Evolutionary conservation across 2,888 invertebrate genomes (phyloP), one percentile per base, ranked within the genome.

Genomic region (Xylophagus ater): DNA sequence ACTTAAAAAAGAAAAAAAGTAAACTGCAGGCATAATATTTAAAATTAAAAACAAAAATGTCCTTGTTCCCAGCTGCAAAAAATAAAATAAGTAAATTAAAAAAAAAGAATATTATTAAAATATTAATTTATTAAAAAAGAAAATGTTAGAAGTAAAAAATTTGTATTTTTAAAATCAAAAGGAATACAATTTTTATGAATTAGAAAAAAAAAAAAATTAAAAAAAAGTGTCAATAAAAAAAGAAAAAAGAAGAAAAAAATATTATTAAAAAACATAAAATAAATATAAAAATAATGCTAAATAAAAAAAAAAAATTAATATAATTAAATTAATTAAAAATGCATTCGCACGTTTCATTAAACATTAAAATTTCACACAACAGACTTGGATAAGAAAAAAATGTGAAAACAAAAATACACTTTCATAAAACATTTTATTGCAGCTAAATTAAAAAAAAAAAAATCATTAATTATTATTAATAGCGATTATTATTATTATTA

Each of bases 401-500:
- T n/a, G n/a, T n/a, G n/a, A n/a, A n/a, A n/a, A n/a, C n/a, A n/a
- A n/a, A n/a, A n/a, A n/a, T n/a, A n/a, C n/a, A n/a, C n/a, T n/a
- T n/a, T n/a, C n/a, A n/a, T n/a, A 34, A 35, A 34, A 20, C 28
- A 31, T 39, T 20, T 37, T 37, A 41, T 37, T 44, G 35, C 40
- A 42, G 44, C 46, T 46, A 44, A 46, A 39, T 32, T 29, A 37
- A 40, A 34, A 17, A 37, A 31, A 33, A 14, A 15, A 33, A 28
- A 18, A 25, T 35, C 33, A 34, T 34, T 14, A 36, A 42, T 39
- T 40, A 46, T 44, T 44, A 36, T 45, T 41, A 45, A 35, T 44
- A 41, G 44, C 37, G 37, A n/a, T n/a, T n/a, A n/a, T n/a, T 33
- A 46, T 41, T 42, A 42, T 44, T 43, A 48, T 38, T 44, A 45